Percentiles rank a stretch among this genome's conserved stretches.
These are phyloP conservation scores for Copidosoma aretas DNA, from an alignment of 2,888 invertebrate species.

Conservation along the genomic window DNA sequence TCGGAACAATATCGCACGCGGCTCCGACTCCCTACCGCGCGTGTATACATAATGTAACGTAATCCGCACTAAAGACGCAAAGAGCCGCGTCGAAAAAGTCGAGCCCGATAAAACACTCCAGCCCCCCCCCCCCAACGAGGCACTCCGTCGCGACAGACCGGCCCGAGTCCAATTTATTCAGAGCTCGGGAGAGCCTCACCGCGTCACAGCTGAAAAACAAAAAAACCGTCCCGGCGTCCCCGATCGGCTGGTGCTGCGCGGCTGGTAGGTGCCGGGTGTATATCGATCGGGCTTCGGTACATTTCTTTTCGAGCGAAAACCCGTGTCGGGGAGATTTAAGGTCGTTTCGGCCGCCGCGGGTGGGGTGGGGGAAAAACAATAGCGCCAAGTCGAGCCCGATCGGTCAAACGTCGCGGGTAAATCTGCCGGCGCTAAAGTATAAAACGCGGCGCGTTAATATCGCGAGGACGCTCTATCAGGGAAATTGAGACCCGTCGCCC, in stretches of 20 bases:
- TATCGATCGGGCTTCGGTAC: constrained; percentile 20
- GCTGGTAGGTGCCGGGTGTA: no score
- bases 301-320: constrained; percentile 30
- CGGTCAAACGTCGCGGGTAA: constrained; percentile 30
- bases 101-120: constrained; percentile 15
- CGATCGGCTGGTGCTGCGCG: not conserved
- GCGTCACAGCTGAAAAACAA: not conserved
- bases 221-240: not conserved
- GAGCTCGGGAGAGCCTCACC: constrained; percentile 3
- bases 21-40: not conserved
- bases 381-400: constrained; percentile 15
- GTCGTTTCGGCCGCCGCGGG: not conserved
- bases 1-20: constrained; percentile 15
- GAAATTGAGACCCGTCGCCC: constrained; percentile 21
- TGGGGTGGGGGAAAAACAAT: constrained; percentile 26
- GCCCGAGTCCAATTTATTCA: constrained; percentile 33
- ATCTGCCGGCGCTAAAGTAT: not conserved
- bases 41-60: not conserved
- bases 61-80: not conserved
- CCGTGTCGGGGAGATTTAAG: constrained; percentile 21
- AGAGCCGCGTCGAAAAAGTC: not conserved
- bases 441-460: not conserved
- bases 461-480: constrained; percentile 21
- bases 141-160: not conserved
- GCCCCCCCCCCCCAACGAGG: not conserved